Conservation (phyloP, 2,888 invertebrate genomes). For the Pyrocoelia pectoralis region DNA sequence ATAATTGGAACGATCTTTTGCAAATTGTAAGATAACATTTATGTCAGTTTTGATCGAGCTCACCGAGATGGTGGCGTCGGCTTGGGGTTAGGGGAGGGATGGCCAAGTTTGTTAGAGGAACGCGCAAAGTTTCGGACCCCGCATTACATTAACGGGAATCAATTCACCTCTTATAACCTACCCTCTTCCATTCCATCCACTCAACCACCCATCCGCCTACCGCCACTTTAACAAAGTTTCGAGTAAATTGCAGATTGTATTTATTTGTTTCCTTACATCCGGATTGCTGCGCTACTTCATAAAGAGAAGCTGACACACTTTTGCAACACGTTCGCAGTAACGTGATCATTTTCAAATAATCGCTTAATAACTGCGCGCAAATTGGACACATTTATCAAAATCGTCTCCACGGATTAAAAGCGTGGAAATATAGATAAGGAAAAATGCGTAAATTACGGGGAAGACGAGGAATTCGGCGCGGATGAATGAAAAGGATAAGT, state of each 20-base stretch:
- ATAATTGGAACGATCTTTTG: conserved; percentile 53
- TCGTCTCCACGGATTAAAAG: too few species aligned
- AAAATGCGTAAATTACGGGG: neutral
- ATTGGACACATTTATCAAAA: too few species aligned
- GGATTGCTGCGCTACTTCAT: conserved; percentile 34
- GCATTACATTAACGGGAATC: conserved; percentile 49
- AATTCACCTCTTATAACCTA: conserved; percentile 45
- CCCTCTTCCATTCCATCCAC: conserved; percentile 5
- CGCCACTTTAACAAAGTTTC: conserved; percentile 35
- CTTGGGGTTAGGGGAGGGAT: conserved; percentile 46
- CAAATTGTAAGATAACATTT: conserved; percentile 46
- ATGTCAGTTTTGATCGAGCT: conserved; percentile 45
- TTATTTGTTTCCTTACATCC: conserved; percentile 41
- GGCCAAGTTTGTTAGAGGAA: conserved; percentile 46
- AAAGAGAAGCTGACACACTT: conserved; percentile 30
- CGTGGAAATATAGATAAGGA: too few species aligned
- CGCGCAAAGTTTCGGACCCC: conserved; percentile 38
- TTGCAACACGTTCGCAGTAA: neutral
- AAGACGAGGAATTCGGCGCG: conserved; percentile 47
- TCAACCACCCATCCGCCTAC: too few species aligned
- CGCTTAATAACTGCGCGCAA: too few species aligned
- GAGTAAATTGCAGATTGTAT: conserved; percentile 41
- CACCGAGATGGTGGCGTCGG: conserved; percentile 38
- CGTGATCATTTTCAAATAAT: too few species aligned
- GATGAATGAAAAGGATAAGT: conserved; percentile 53